These are phyloP conservation scores for Drosophila ficusphila DNA, from an alignment of 1,140 invertebrate genomes.

Conservation along the genomic window DNA sequence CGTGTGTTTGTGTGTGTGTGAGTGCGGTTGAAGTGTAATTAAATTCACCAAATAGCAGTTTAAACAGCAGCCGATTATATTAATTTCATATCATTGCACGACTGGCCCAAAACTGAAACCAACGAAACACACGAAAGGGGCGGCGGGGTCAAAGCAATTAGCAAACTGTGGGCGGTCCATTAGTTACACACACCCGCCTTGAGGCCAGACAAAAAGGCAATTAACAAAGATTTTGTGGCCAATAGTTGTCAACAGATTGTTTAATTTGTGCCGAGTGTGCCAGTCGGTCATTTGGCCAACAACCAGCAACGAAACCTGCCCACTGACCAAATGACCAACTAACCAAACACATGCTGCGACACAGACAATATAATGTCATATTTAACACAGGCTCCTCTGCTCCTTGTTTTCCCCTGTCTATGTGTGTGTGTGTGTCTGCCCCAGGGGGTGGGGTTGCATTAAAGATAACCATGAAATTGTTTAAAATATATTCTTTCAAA, in stretches of 20 bases:
- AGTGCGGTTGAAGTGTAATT: conserved; percentile 33
- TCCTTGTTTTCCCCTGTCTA: neutral
- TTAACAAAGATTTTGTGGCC: conserved; percentile 66
- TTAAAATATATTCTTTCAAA: neutral
- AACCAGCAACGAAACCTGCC: conserved; percentile 10
- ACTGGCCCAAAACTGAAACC: neutral
- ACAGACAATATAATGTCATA: conserved; percentile 20
- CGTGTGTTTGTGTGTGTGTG: conserved; percentile 1
- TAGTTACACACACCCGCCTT: conserved; percentile 37
- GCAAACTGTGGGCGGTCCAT: conserved; percentile 33
- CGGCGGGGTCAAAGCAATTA: conserved; percentile 28
- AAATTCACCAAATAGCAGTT: conserved; percentile 40
- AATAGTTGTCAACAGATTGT: conserved; percentile 65
- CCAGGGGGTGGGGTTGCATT: neutral
- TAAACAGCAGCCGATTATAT: conserved; percentile 46
- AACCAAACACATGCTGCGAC: conserved; percentile 29
- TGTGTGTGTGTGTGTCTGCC: too few species aligned
- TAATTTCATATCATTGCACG: conserved; percentile 47
- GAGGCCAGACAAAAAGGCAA: conserved; percentile 57
- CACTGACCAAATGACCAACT: conserved; percentile 31
- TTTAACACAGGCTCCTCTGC: conserved; percentile 3
- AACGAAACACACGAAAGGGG: neutral
- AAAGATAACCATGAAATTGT: neutral
- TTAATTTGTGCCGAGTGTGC: conserved; percentile 49
- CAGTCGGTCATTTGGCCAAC: too few species aligned